These are phyloP conservation scores for Prolemur simus DNA, from an alignment of 2,113 vertebrate species.

Conservation along the genomic window DNA sequence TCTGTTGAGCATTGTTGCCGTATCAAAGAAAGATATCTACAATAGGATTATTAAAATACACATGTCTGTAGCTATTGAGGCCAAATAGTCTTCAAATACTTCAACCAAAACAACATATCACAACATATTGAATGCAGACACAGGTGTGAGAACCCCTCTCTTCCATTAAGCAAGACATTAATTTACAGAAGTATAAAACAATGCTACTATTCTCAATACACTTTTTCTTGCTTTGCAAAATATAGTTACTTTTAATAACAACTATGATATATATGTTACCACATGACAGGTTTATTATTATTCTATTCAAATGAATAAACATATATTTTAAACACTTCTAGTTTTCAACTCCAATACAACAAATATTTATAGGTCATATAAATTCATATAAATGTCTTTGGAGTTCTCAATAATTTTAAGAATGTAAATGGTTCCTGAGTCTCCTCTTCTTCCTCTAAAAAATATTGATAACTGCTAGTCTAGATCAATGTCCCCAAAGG, in stretches of 20 bases:
- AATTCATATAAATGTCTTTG: neutral
- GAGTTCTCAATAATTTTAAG: neutral
- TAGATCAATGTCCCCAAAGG: neutral
- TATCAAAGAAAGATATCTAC: neutral
- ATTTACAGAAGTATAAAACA: slow-evolving; percentile 27
- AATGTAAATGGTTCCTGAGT: neutral
- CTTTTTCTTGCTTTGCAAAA: neutral
- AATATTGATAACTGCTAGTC: neutral
- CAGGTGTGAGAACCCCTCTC: neutral
- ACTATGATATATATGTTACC: neutral
- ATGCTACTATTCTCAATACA: neutral
- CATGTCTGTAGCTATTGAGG: neutral
- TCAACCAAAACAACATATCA: neutral
- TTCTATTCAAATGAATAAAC: slow-evolving; percentile 14
- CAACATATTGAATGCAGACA: neutral
- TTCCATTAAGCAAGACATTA: neutral
- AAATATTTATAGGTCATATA: neutral
- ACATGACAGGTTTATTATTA: neutral
- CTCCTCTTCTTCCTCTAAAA: neutral
- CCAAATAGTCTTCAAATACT: neutral
- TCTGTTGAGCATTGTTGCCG: neutral
- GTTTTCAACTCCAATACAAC: neutral
- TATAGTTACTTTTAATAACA: neutral
- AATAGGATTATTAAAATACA: neutral
- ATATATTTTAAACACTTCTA: neutral